Percentiles rank a stretch among this genome's conserved stretches.
Evolutionary conservation across 2,888 invertebrate genomes (phyloP).

Genomic region (Epinotia nisella): DNA sequence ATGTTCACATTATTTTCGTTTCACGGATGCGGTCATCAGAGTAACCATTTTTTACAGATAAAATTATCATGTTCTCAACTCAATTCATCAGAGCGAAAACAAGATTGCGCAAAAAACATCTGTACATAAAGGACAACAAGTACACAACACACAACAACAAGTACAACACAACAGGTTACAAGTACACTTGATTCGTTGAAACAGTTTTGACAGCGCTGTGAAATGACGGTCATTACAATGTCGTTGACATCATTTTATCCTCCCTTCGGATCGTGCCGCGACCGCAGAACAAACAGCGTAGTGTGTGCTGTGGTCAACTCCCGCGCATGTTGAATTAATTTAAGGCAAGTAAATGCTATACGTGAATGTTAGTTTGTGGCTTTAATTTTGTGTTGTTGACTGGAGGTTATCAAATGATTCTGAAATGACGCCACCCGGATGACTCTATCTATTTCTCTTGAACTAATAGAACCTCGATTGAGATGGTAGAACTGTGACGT

Average conservation of each 20-base stretch:
- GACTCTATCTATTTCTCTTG: not conserved
- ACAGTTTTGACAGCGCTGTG: slow-evolving; percentile 69
- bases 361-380: slow-evolving; percentile 10
- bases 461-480: not conserved
- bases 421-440: not conserved
- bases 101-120: slow-evolving; percentile 43
- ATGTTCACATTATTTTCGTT: not conserved
- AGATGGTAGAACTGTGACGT: not conserved
- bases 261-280: slow-evolving; percentile 59
- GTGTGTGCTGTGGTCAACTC: slow-evolving; percentile 60
- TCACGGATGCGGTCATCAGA: slow-evolving; percentile 21
- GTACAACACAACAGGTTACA: too few species aligned
- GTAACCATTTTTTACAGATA: slow-evolving; percentile 9
- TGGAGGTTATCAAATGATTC: not conserved
- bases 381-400: slow-evolving; percentile 42
- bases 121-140: slow-evolving; percentile 24
- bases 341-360: slow-evolving; percentile 36
- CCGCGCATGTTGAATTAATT: slow-evolving; percentile 50
- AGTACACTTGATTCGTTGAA: slow-evolving; percentile 52
- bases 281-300: slow-evolving; percentile 53
- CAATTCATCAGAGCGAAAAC: slow-evolving; percentile 46
- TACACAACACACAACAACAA: too few species aligned
- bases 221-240: slow-evolving; percentile 74
- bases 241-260: slow-evolving; percentile 75
- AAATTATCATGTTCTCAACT: slow-evolving; percentile 49